Base-by-base conservation (phyloP, 2,797 vertebrate genomes). In the Cynodonichthys magdalenae region DNA sequence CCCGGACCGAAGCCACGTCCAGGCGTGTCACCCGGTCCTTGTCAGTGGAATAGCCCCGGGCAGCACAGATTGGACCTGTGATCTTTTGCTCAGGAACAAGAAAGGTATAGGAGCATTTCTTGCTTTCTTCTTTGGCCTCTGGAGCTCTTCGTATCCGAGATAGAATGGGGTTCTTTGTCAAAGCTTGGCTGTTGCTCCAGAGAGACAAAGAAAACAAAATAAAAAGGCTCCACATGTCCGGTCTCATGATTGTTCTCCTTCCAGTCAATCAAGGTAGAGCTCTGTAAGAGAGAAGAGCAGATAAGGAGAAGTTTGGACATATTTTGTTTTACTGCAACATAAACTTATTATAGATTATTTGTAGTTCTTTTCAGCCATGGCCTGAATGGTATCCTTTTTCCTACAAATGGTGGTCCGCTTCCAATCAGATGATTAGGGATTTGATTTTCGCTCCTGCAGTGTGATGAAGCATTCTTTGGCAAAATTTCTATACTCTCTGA, bases 31-130 rank as follows among this genome's bases (percentile, higher is more conserved):
- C 94, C 39, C 96, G 89, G 5, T 97, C 95, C 63, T 94, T 95
- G 48, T 95, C 94, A 0, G 87, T 69, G 0, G 90, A 87, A 15
- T 84, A 90, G 3, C 95, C 96, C 0, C 95, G 95, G 59, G 93
- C 95, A 42, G 96, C 96, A 0, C 97, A 99, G 56, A 99, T 97
- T 3, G 97, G 96, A 45, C 97, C 97, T 4, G 96, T 99, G 85
- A 99, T 96, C 89, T 95, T 99, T 80, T 99, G 97, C 83, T 99
- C 96, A 0, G 97, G 97, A 7, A 99, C 95, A 90, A 99, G 87
- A 83, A 99, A 99, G 1, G 97, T 99, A 81, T 99, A 99, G 9
- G 96, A 95, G 63, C 97, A 99, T 77, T 95, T 96, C 79, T 93
- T 95, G 15, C 64, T 82, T 14, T 87, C 89, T 18, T 64, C 81